Base-by-base conservation (phyloP, 2,797 vertebrate genomes). In the Sebastes diaconus region DNA sequence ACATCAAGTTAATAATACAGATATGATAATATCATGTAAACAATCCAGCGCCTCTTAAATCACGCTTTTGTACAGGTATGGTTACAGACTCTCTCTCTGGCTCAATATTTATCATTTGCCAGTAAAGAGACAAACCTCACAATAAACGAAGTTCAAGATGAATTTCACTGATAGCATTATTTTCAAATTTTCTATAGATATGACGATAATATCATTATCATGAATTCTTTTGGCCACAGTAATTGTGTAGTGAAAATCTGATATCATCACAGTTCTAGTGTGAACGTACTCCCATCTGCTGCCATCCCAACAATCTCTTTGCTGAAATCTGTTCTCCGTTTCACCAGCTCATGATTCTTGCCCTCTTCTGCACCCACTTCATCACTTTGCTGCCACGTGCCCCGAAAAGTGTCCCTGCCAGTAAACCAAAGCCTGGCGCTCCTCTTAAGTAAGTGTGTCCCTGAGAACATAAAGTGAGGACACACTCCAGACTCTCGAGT, bases 401-500 rank as follows among this genome's bases (percentile, higher is more conserved):
- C 81, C 36, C 18, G 8, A 76, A 83, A 80, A 76, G 70, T 14
- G 46, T 68, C 57, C 13, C 84, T 84, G 86, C 84, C 81, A 66
- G 76, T 75, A 61, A 81, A 89, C 70, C 84, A 78, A 84, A 70
- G 32, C 64, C 73, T 13, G 73, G 20, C 36, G 3, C 61, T 46
- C 68, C 73, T 69, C 83, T 84, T 88, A 83, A 90, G 81, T 81
- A 14, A 81, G 77, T 69, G 80, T 79, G 73, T 89, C 75, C 73
- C 87, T 72, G 78, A 89, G 68, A 88, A 83, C 67, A 80, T 68
- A 30, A 81, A 88, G 86, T 42, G 79, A 92, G 84, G 83, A 89
- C 58, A 64, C 71, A 50, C 86, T 85, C 71, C 30, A 63, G 75
- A 61, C 65, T 88, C 93, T 92, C 66, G 8, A 75, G 88, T 92